Evolutionary conservation across 2,113 vertebrate genomes (phyloP), one percentile per base, ranked within the genome.

Genomic region (Melierax canorus): DNA sequence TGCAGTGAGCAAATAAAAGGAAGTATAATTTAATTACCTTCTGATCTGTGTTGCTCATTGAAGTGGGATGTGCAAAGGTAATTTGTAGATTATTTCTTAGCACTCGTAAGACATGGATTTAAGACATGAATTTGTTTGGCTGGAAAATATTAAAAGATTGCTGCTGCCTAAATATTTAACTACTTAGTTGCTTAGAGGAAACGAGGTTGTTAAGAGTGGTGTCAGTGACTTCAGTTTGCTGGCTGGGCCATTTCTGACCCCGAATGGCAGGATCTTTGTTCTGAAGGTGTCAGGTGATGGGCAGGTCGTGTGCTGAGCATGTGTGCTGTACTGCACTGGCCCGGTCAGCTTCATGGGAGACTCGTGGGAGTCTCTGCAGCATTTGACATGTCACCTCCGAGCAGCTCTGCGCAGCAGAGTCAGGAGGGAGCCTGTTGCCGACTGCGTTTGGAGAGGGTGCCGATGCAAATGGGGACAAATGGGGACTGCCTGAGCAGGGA

Each of bases 21-120:
- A 67, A 45, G 27, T 86, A 4, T 90, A 86, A 90, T 91, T 94
- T 74, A 87, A 92, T 97, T 93, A 68, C 90, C 26, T 76, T 69
- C 74, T 55, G 46, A 41, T 81, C 53, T 22, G 21, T 39, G 7
- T 45, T 83, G 88, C 69, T 94, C 24, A 29, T 55, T 22, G 2
- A 87, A 93, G 41, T n/a, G 58, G 74, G 58, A 36, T 76, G 6
- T 36, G 69, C 69, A 92, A 87, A 77, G 50, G 60, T 68, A 75
- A 43, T 94, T 90, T 83, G 59, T 88, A 78, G 59, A 64, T 95
- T 84, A 56, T 75, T 92, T 86, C 58, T 92, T 78, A 75, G 45
- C n/a, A 27, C 55, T 77, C 10, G 0, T 56, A 79, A 76, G 53
- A 48, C 60, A 46, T 43, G 59, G 67, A 41, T 91, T 96, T 86